Evolutionary conservation across 2,797 vertebrate species (phyloP).

Genomic region (Clarias fuscus): DNA sequence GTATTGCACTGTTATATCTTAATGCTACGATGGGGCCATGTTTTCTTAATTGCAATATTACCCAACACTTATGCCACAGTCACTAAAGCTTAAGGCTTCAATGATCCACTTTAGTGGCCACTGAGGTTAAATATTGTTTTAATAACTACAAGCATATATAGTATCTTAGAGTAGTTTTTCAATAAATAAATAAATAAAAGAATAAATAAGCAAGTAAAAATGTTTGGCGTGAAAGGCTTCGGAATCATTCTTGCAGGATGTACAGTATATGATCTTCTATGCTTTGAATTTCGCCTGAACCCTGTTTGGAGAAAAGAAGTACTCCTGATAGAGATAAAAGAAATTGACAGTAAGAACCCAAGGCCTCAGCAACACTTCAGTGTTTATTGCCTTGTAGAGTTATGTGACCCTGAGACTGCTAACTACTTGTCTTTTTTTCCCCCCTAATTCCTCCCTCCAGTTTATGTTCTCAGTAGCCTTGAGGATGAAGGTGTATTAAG

Average conservation of each 20-base stretch:
- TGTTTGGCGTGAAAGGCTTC: neutral
- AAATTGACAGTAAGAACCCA: conserved; percentile 31
- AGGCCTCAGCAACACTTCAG: conserved; percentile 35
- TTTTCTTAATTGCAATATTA: conserved; percentile 13
- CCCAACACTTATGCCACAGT: conserved; percentile 5
- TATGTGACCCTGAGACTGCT: conserved; percentile 41
- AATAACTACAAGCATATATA: neutral
- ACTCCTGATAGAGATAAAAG: conserved; percentile 2
- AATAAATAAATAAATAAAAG: neutral
- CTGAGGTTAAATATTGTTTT: neutral
- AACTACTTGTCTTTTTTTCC: conserved; percentile 44
- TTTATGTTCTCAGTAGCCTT: conserved; percentile 58
- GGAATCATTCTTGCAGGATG: neutral
- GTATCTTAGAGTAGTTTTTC: neutral
- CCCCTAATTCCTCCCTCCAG: conserved; percentile 27
- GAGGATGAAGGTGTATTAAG: conserved; percentile 41
- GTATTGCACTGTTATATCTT: neutral
- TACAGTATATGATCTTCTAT: neutral
- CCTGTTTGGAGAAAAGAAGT: neutral
- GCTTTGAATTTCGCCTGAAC: neutral
- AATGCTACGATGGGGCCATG: neutral
- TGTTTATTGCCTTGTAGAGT: conserved; percentile 46
- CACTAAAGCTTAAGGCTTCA: conserved; percentile 11
- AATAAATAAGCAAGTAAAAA: neutral
- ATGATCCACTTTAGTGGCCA: conserved; percentile 12